Evolutionary conservation across 2,797 vertebrate species (phyloP), one percentile per base, ranked within the genome.

Genomic region (Megalops cyprinoides): DNA sequence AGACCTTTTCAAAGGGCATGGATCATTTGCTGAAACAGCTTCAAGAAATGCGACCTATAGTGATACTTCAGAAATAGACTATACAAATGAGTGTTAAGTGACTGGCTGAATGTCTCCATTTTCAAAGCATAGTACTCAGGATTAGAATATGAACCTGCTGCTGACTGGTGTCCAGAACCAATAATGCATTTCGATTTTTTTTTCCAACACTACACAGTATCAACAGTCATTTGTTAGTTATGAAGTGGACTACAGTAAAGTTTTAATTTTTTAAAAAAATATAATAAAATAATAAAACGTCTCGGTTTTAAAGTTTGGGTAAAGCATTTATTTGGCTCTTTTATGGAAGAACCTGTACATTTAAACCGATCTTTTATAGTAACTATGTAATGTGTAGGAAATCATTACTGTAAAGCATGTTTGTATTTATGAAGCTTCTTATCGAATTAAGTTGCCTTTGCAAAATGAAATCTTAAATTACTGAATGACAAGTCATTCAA

Each of bases 401-500:
- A 91, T 91, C 93, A 92, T 92, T 93, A 92, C 93, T 94, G 97
- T 97, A 94, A 94, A 95, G 96, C 97, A 98, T 98, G 97, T 96
- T 97, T 94, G 96, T 97, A 95, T 96, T 97, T 95, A 96, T 94
- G 89, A 89, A 96, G 91, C 90, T 96, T 89, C 86, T 94, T 95
- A 84, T 87, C 87, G 89, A 94, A 93, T 93, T 92, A 94, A 95
- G 95, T 96, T 92, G 93, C 92, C 88, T 90, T 93, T 90, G 93
- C 94, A 94, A 87, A 96, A 96, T 92, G 89, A 91, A 94, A 91
- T 93, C 93, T 93, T 95, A 76, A 81, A 80, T 77, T 48, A 69
- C 48, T 62, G n/a, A 85, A 84, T 99, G 97, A 90, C 93, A 88
- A 87, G 97, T 96, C 97, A 96, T 94, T 93, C 90, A 91, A 91